Evolutionary conservation across 2,797 vertebrate genomes (phyloP), one percentile per base, ranked within the genome.

Genomic region (Tachyglossus aculeatus): DNA sequence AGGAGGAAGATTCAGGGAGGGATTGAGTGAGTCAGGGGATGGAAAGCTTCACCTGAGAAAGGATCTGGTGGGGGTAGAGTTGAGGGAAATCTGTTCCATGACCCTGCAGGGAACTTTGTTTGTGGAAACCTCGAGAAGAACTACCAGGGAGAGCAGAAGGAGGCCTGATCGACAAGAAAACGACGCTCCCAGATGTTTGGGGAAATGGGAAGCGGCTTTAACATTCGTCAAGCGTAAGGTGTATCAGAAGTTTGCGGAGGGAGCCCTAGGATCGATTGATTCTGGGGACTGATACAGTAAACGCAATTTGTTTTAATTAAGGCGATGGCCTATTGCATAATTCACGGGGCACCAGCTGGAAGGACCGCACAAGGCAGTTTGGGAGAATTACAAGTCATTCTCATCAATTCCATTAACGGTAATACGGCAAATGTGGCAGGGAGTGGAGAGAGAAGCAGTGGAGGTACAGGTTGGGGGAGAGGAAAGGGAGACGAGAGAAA

Each of bases 241-340:
- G 78, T 73, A 73, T 33, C 0, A 64, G 83, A 88, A 87, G 84
- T 79, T 87, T 77, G 76, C 71, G 82, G 72, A 88, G 38, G 47
- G 80, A 57, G 85, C 74, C 84, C 66, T 74, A 86, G 86, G 89
- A 84, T 80, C 87, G 74, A 88, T 91, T 91, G 86, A 86, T 85
- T 73, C 45, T 64, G 55, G 0, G n/a, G 79, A 82, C 83, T 78
- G 87, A 87, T 89, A 85, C 81, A 79, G 85, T 83, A 88, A 89
- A 90, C 1, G 83, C 78, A 80, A 89, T 92, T 91, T 91, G 81
- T 92, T 91, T 91, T 91, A 91, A 92, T 92, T 91, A 91, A 88
- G 82, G 81, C 57, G 44, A 91, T 89, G 77, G 84, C 55, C 89
- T 92, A 86, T 91, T 90, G 88, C 88, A 91, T 90, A 91, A 91